A percentile compares a stretch with the other conserved stretches of the same genome.
These are phyloP conservation scores for Elaphurus davidianus DNA, from an alignment of 2,113 vertebrate species.

Conservation along the genomic window DNA sequence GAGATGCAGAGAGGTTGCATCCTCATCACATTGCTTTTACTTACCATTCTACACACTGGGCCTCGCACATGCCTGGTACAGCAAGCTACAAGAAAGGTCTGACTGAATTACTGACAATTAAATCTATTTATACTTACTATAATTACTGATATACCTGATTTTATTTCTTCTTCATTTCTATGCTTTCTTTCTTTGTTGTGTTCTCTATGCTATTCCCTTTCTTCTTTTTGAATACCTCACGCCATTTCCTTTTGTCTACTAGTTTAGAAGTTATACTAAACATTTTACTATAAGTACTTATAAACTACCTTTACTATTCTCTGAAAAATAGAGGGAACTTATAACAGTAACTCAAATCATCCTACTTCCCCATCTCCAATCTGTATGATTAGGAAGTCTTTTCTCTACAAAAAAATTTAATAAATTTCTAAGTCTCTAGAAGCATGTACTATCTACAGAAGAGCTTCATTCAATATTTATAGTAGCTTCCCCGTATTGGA, in stretches of 20 bases:
- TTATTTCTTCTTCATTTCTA: neutral
- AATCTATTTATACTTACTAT: neutral
- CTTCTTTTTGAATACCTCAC: neutral
- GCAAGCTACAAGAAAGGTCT: neutral
- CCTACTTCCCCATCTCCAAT: neutral
- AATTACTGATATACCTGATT: neutral
- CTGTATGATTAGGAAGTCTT: neutral
- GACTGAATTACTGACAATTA: neutral
- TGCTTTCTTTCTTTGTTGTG: neutral
- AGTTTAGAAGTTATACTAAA: neutral
- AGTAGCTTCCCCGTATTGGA: neutral
- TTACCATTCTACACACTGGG: neutral
- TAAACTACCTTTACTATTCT: neutral
- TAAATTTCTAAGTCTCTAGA: neutral
- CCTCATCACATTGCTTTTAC: neutral
- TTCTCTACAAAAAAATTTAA: neutral
- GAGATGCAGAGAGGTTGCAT: neutral
- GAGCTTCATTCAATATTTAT: neutral
- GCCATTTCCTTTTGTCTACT: neutral
- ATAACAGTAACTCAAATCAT: neutral
- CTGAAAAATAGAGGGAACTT: neutral
- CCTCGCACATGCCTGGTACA: neutral
- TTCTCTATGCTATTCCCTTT: neutral
- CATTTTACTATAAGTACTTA: neutral
- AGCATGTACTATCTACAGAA: neutral